Evolutionary conservation across 2,113 vertebrate genomes (phyloP).

Genomic region (Grammomys dolichurus): DNA sequence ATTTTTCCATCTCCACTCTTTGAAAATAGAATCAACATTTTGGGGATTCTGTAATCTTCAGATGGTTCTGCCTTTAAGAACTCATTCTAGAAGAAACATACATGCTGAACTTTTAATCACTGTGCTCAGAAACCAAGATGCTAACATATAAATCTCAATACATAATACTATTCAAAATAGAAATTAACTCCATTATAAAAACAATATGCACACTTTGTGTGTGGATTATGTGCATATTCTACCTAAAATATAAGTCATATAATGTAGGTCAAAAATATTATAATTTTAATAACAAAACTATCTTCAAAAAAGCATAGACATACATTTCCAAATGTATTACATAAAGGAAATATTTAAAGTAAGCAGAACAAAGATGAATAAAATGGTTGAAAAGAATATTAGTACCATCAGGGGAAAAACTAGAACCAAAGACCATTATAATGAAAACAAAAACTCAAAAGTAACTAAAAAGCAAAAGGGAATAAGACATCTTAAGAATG

Average conservation of each 20-base stretch:
- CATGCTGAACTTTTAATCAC: not conserved
- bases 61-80: not conserved
- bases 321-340: not conserved
- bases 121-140: not conserved
- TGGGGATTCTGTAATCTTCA: not conserved
- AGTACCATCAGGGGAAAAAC: not conserved
- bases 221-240: not conserved
- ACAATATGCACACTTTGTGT: not conserved
- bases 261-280: not conserved
- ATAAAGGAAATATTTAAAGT: not conserved
- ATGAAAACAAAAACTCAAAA: not conserved
- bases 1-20: not conserved
- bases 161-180: not conserved
- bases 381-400: not conserved
- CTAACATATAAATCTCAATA: not conserved
- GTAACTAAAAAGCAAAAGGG: not conserved
- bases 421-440: not conserved
- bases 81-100: slow-evolving; percentile 21
- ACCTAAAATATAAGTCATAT: not conserved
- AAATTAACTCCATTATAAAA: not conserved
- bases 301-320: not conserved
- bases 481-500: not conserved
- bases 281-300: not conserved
- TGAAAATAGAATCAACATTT: not conserved
- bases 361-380: not conserved